phyloP scores from a whole-genome alignment of 2,797 vertebrate genomes.

The Capromys pilorides region DNA sequence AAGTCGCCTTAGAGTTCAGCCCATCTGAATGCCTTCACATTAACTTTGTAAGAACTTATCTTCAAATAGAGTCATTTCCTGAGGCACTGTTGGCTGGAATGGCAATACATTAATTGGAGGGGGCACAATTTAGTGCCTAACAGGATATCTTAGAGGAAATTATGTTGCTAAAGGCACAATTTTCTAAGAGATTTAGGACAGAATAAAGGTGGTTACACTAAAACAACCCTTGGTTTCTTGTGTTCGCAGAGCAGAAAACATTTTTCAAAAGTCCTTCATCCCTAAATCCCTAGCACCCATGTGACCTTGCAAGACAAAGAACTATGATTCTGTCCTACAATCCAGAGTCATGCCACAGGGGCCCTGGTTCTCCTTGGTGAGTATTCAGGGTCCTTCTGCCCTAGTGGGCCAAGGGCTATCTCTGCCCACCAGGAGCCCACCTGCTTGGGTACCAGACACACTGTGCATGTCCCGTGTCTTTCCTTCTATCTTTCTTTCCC shows the following conservation, averaged over 20 bases:
- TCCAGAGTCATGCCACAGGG: not conserved
- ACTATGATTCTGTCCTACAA: not conserved
- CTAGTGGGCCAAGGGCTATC: not conserved
- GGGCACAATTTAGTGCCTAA: not conserved
- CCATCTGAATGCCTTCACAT: not conserved
- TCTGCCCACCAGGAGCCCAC: not conserved
- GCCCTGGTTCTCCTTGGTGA: not conserved
- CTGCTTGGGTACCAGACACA: fast-evolving
- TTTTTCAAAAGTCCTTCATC: not conserved
- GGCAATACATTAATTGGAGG: not conserved
- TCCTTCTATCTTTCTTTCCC: not conserved
- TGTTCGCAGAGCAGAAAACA: not conserved
- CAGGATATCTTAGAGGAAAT: not conserved
- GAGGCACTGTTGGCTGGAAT: not conserved
- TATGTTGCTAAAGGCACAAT: not conserved
- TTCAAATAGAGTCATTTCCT: not conserved
- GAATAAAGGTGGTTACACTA: not conserved
- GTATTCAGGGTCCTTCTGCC: not conserved
- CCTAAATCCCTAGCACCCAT: not conserved
- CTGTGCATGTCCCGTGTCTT: not conserved
- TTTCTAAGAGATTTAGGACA: not conserved
- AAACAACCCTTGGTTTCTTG: not conserved
- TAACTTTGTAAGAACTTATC: not conserved
- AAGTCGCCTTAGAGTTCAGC: not conserved
- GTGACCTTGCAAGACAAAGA: not conserved